Evolutionary conservation across 2,888 invertebrate genomes (phyloP), one percentile per base, ranked within the genome.

Genomic region (Mythimna pallens): DNA sequence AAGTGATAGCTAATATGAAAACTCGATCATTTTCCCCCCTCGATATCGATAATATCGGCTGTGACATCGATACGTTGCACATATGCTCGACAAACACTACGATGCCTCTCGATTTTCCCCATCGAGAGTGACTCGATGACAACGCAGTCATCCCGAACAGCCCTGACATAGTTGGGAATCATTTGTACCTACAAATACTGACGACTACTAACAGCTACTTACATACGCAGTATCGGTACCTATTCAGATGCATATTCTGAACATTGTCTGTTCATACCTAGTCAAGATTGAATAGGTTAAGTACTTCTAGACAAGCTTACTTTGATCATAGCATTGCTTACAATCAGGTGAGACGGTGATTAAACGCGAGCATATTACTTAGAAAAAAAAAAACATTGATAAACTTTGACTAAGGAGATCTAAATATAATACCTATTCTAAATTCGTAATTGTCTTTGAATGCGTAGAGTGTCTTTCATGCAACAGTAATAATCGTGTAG

Each of bases 1-100:
- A 81, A 65, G 59, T 57, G 64, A n/a, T 52, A 59, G 25, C 10
- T 71, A 61, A 67, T 65, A 72, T 82, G 59, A 65, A 61, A 77
- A 76, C 50, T 52, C 50, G 50, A 66, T 70, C 20, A 66, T 65
- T 70, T 70, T 43, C 40, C 40, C 40, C 25, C 52, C 50, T 71
- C 61, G n/a, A 65, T 76, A 69, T 65, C 52, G 30, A 57, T 52
- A 65, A 62, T 62, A 22, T 62, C 36, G 36, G 30, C 47, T 22
- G 62, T 30, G 52, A 80, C 43, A 77, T 74, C 74, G 57, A 77
- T 73, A 80, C 67, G 47, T 63, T 80, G 47, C 62, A 74, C 57
- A 81, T 64, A 81, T n/a, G 63, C 30, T 64, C 34, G 10, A 20
- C 43, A 70, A 78, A 76, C 71, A 66, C 65, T 63, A n/a, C 20